A percentile compares a stretch with the other conserved stretches of the same genome.
phyloP scores from a whole-genome alignment of 92 coral and sea anemone genomes.

The Epizoanthus scotinus region DNA sequence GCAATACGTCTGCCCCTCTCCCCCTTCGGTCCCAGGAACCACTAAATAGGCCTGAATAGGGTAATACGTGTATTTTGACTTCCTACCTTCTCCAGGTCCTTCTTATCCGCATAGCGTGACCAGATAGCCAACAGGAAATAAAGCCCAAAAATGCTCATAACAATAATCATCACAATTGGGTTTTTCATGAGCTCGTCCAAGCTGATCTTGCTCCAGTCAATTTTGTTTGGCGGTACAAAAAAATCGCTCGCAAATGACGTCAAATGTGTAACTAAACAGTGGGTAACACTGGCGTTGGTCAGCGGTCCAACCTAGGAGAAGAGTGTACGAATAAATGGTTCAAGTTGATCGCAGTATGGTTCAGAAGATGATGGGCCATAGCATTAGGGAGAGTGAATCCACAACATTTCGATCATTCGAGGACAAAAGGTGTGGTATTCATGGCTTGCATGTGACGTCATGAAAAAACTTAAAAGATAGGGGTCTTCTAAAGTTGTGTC shows the following conservation, averaged over 20 bases:
- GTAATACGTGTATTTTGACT: neutral
- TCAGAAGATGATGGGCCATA: neutral
- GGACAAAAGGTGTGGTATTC: too few species aligned
- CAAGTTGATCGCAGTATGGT: neutral
- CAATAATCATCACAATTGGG: slow-evolving; percentile 87
- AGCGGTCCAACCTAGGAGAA: slow-evolving; percentile 74
- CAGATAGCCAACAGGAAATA: slow-evolving; percentile 83
- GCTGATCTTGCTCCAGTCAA: slow-evolving; percentile 88
- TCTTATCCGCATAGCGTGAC: slow-evolving; percentile 94
- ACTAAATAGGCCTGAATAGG: neutral
- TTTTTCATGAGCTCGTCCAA: slow-evolving; percentile 84
- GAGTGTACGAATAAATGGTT: neutral
- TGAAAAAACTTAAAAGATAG: too few species aligned
- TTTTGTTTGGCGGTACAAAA: slow-evolving; percentile 93
- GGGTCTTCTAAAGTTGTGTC: too few species aligned
- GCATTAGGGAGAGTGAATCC: neutral
- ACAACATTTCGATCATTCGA: too few species aligned
- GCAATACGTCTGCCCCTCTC: neutral
- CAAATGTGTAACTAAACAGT: slow-evolving; percentile 74
- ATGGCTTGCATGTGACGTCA: too few species aligned
- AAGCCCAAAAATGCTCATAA: slow-evolving; percentile 76
- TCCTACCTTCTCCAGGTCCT: slow-evolving; percentile 90
- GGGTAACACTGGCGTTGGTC: slow-evolving; percentile 72
- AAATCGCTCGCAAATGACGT: slow-evolving; percentile 95
- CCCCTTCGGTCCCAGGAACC: neutral